Evolutionary conservation across 1,140 invertebrate genomes (phyloP), one percentile per base, ranked within the genome.

Genomic region (Lepidurus arcticus): DNA sequence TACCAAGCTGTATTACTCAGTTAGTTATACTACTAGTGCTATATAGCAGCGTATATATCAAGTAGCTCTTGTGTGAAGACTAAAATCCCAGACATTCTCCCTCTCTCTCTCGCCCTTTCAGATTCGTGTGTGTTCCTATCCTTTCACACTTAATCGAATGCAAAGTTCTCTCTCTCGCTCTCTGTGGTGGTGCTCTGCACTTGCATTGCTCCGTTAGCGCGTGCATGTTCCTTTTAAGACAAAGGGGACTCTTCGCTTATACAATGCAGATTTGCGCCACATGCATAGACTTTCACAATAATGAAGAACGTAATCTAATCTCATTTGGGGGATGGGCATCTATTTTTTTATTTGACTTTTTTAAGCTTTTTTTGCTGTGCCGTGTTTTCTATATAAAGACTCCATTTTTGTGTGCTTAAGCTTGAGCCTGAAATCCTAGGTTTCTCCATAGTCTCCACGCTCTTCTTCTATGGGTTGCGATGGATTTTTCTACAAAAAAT

Each of bases 131-230:
- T 13, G 13, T 21, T 47, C 16, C 53, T 65, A 7, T 65, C 53
- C 53, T 65, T 65, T 65, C 53, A 65, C 53, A 65, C 53, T 65
- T 65, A 65, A 65, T 65, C 53, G 53, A 65, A 65, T 65, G 53
- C 53, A 65, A 65, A 65, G 21, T 65, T 65, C 53, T 13, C 53
- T 65, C 53, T 65, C 34, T 34, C 34, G 34, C 34, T 34, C 34
- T 34, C 34, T 34, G 34, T 34, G 34, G 34, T 34, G 34, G 34
- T 65, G 53, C 16, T 47, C 7, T 47, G 10, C 45, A 47, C 45
- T 47, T 47, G 45, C 10, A 10, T 10, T 65, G 21, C 53, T 65
- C 53, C 53, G 53, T 65, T 65, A 65, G 53, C 53, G 53, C 16
- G 53, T 65, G 21, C 53, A 65, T 65, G 53, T 65, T 65, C 53